Base-by-base conservation (phyloP, 2,888 invertebrate genomes). In the Lypha dubia region DNA sequence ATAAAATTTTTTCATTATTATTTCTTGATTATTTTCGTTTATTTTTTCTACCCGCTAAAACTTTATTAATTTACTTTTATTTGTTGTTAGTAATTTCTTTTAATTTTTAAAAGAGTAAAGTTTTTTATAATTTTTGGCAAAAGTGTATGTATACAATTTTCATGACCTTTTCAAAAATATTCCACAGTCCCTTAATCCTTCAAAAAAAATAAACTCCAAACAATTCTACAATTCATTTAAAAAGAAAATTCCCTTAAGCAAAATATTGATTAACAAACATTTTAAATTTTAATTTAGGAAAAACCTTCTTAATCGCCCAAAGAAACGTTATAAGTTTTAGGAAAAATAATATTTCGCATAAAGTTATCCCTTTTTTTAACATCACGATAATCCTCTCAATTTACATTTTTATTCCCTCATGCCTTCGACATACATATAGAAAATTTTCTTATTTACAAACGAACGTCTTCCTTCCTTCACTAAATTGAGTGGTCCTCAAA, bases 401-500 rank as follows among this genome's bases (percentile, higher is more conserved):
- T 67, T 71, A 65, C 44, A 75, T 22, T 75, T 58, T 17, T 46
- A 73, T 68, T 70, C 74, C 62, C 68, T 68, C 1, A 22, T 35
- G 71, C 24, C 35, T 56, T 15, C 32, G 13, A 24, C 11, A 11
- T 22, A 8, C 17, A 56, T n/a, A 17, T 11, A 28, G 24, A 53
- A 11, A 22, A 53, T 6, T 53, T 53, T 53, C 24, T 13, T 20
- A 3, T 28, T n/a, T n/a, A n/a, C n/a, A n/a, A n/a, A n/a, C 28
- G 5, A 28, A 2, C 28, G 28, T 5, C 28, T 28, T 28, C 28
- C 28, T 28, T 28, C 20, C 32, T 58, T 9, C 28, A 15, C 56
- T 32, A 49, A 35, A n/a, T n/a, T 51, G 17, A 24, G 22, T 58
- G 71, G 22, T 38, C 20, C 53, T 46, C 56, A 68, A 38, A 24